These are phyloP conservation scores for Turritopsis dohrnii DNA, from an alignment of 30 jellyfish, hydroid and myxozoan genomes.

Conservation along the genomic window DNA sequence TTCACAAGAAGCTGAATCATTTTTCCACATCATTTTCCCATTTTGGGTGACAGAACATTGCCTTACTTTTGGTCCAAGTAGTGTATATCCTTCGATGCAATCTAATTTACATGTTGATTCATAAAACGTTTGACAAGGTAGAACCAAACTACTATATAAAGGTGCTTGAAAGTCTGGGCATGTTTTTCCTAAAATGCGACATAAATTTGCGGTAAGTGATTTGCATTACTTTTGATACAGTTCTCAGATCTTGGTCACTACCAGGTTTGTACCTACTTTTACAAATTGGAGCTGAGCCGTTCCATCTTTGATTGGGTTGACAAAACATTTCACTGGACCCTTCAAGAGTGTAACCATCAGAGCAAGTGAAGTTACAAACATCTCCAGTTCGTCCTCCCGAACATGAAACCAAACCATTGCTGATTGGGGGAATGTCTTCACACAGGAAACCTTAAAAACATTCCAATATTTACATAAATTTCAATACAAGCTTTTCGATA, in stretches of 20 bases:
- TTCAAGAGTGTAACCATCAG: constrained; percentile 38
- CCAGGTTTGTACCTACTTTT: constrained; percentile 10
- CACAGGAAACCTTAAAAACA: constrained; percentile 46
- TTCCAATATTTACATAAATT: background rate
- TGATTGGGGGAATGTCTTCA: constrained; percentile 50
- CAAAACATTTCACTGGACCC: constrained; percentile 51
- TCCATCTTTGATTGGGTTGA: constrained; percentile 57
- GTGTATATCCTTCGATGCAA: constrained; percentile 48
- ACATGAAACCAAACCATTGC: constrained; percentile 57
- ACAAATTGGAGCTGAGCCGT: constrained; percentile 54
- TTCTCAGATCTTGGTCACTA: background rate
- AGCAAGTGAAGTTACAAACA: constrained; percentile 39
- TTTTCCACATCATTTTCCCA: constrained; percentile 45
- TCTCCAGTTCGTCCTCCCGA: constrained; percentile 52
- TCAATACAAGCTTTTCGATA: too few relatives aligned
- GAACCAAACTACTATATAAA: constrained; percentile 20
- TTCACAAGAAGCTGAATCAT: constrained; percentile 34
- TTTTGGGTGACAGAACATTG: constrained; percentile 35
- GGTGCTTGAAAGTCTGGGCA: constrained; percentile 43
- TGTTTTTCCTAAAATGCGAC: constrained; percentile 33
- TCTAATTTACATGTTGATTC: constrained; percentile 45
- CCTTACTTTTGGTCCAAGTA: constrained; percentile 38
- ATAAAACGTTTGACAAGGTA: constrained; percentile 53
- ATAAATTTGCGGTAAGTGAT: background rate
- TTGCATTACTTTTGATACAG: background rate